Evolutionary conservation across 2,113 vertebrate species (phyloP), one percentile per base, ranked within the genome.

Genomic region (Rynchops niger): DNA sequence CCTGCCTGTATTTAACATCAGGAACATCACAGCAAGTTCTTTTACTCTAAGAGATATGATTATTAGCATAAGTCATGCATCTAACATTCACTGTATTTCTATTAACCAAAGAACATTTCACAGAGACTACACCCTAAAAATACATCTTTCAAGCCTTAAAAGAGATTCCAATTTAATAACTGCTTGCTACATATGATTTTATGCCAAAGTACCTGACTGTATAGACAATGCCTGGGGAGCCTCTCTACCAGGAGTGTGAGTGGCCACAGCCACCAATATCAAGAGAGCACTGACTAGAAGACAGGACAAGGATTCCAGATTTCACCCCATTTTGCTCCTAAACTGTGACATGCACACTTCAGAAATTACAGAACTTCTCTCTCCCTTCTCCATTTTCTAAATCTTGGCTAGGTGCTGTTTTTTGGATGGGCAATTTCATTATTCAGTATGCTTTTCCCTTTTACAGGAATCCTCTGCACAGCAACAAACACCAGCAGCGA

Each of bases 91-190:
- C 66, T 59, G 15, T 62, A 32, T 56, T 91, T 91, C 92, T 90
- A 83, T 82, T 85, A 93, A 94, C 65, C 67, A 87, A 87, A 87
- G 93, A 86, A 94, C 59, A 84, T 47, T 96, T 95, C 94, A 86
- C 91, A 92, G 65, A 89, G 89, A 43, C 93, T 91, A 94, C 87
- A 90, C 95, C 90, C 92, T 88, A 72, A 91, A 88, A 93, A 94
- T 32, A 87, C 26, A 80, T 77, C 82, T 79, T 85, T 67, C 82
- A 94, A 70, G 65, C 19, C 87, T 79, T 85, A 63, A 61, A 85
- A 91, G 87, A 86, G n/a, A 88, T 82, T 95, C 71, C 3, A 5
- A 53, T 73, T 91, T 94, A 95, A 58, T 77, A 95, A 94, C 66
- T 85, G 77, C 73, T 88, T 90, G 84, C 81, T 85, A 40, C 21